A percentile compares a stretch with the other conserved stretches of the same genome.
Conservation (phyloP, 53 echinoderm and acorn worm species). For the Crossaster papposus region DNA sequence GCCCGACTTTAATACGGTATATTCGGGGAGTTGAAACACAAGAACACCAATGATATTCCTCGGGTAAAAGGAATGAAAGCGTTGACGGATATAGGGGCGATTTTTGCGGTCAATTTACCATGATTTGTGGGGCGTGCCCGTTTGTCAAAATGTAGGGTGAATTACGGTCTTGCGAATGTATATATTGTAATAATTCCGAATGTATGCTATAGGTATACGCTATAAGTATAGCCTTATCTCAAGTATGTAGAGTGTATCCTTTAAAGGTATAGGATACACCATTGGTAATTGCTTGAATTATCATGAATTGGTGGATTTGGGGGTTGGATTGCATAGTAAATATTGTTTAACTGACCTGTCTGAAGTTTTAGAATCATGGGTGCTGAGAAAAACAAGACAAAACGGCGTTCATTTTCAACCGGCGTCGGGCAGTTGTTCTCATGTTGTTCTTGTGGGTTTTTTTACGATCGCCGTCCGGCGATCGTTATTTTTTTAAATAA, state of each 20-base stretch:
- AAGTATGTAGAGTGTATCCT: background rate
- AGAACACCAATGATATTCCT: conserved; percentile 17
- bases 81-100: conserved; percentile 29
- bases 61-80: background rate
- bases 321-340: no score
- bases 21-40: background rate
- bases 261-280: no score
- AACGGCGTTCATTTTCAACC: no score
- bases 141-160: conserved; percentile 50
- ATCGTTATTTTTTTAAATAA: no score
- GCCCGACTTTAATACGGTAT: conserved; percentile 30
- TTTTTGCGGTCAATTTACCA: conserved; percentile 35
- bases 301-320: no score
- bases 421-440: no score
- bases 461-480: no score
- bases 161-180: conserved; percentile 30
- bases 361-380: no score
- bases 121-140: conserved; percentile 44
- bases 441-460: no score
- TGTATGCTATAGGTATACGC: background rate
- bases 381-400: no score
- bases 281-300: no score
- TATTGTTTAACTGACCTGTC: no score
- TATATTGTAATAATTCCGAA: conserved; percentile 19
- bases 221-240: background rate